Evolutionary conservation across 2,113 vertebrate species (phyloP).

Genomic region (Bolborhynchus lineola): DNA sequence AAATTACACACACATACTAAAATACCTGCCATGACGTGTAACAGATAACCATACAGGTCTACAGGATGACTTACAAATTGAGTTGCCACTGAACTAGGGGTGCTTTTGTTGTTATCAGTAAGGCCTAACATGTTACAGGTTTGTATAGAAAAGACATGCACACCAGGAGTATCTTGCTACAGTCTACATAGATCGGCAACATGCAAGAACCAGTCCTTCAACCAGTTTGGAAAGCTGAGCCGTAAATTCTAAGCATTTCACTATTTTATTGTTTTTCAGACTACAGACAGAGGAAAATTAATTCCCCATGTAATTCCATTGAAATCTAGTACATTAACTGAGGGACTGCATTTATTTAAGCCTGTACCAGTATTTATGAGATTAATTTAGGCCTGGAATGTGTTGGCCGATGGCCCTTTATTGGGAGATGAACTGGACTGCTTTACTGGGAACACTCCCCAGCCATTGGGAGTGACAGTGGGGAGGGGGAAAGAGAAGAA

Average conservation of each 20-base stretch:
- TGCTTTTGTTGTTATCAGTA: not conserved
- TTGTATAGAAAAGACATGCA: not conserved
- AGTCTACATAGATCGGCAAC: not conserved
- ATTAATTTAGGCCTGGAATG: slow-evolving; percentile 42
- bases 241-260: not conserved
- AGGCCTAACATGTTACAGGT: not conserved
- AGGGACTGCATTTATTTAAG: slow-evolving; percentile 34
- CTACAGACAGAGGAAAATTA: slow-evolving; percentile 30
- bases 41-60: not conserved
- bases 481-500: not conserved
- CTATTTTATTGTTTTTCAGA: slow-evolving; percentile 42
- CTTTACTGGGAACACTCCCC: not conserved
- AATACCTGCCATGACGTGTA: not conserved
- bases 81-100: not conserved
- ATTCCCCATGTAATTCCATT: slow-evolving; percentile 49
- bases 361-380: slow-evolving; percentile 18
- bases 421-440: slow-evolving; percentile 1
- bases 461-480: not conserved
- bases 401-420: slow-evolving; percentile 37
- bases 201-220: not conserved
- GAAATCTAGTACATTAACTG: slow-evolving; percentile 6
- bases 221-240: not conserved
- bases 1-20: not conserved
- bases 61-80: not conserved
- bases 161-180: not conserved